Conservation (phyloP, 2,888 invertebrate genomes). For the Encarsia formosa region DNA sequence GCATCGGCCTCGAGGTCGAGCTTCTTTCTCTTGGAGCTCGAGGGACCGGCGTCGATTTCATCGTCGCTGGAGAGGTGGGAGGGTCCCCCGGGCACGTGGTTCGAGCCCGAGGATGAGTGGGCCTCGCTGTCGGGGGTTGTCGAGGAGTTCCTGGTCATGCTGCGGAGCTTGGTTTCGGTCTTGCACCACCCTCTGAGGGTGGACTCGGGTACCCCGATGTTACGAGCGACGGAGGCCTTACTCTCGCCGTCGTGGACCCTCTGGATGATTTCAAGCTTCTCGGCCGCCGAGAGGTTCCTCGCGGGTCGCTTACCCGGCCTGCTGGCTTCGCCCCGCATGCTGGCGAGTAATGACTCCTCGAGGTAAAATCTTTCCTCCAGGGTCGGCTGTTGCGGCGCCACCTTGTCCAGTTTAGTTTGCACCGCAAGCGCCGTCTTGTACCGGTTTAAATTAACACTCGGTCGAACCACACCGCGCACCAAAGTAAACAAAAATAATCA, state of each 20-base stretch:
- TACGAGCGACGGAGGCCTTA: slow-evolving; percentile 79
- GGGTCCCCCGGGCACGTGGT: slow-evolving; percentile 45
- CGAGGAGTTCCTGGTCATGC: slow-evolving; percentile 42
- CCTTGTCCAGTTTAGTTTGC: slow-evolving; percentile 25
- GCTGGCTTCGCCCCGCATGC: slow-evolving; percentile 50
- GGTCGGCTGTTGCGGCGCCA: slow-evolving; percentile 28
- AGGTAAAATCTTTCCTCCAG: slow-evolving; percentile 30
- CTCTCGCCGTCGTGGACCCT: slow-evolving; percentile 81
- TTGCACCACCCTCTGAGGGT: slow-evolving; percentile 86
- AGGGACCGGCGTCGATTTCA: slow-evolving; percentile 33
- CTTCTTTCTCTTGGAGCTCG: slow-evolving; percentile 62
- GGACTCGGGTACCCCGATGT: slow-evolving; percentile 82
- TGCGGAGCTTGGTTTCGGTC: slow-evolving; percentile 72
- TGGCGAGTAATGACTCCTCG: slow-evolving; percentile 30
- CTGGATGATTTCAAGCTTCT: slow-evolving; percentile 78
- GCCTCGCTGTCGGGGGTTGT: neutral
- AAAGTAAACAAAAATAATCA: too few relatives aligned
- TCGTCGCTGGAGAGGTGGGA: neutral
- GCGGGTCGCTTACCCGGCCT: slow-evolving; percentile 56
- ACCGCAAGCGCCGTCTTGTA: slow-evolving; percentile 29
- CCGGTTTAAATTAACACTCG: slow-evolving; percentile 5
- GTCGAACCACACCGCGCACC: too few relatives aligned
- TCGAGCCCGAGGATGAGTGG: neutral
- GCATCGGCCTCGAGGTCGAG: neutral
- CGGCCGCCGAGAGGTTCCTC: slow-evolving; percentile 69